Evolutionary conservation across 2,888 invertebrate genomes (phyloP), one percentile per base, ranked within the genome.

Genomic region (Therioaphis trifolii): DNA sequence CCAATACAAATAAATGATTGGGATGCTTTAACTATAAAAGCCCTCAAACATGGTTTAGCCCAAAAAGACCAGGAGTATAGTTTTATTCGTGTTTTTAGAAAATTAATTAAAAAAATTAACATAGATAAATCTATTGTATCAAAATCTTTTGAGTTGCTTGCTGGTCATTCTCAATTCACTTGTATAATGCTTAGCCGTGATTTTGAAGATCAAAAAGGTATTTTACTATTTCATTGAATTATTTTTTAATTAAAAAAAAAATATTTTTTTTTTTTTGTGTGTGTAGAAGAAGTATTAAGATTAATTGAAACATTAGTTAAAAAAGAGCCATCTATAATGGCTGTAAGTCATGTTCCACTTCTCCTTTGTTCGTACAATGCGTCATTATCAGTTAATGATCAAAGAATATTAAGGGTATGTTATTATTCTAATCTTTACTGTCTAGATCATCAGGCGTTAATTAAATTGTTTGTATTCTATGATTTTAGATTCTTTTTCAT

Each of bases 321-420:
- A 46, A 92, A 91, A 86, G 93, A 93, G 88, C 91, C 92, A 52
- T 89, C 91, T 0, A 89, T 93, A 0, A 92, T 95, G 91, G 90
- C 92, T 86, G 87, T 91, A 3, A 90, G 91, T 78, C 95, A 96
- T 86, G 91, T 96, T 80, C 93, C 95, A 0, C 90, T 95, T 0
- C 92, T 94, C 86, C 89, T 96, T 84, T 93, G 95, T 14, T 92
- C 95, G 0, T 97, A 96, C 87, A 92, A 92, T 86, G 96, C 94
- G 0, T 93, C 94, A 0, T 90, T 94, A 63, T 91, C 90, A 69
- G 89, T 90, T 14, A 91, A 92, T 80, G 96, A 97, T 89, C 92
- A 93, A 86, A 90, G 92, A 40, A 91, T 95, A 72, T 89, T 91
- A 82, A 88, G 89, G 86, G 89, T 91, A 87, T 21, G 46, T 71